Evolutionary conservation across 2,113 vertebrate species (phyloP), one percentile per base, ranked within the genome.

Genomic region (Elgaria multicarinata): DNA sequence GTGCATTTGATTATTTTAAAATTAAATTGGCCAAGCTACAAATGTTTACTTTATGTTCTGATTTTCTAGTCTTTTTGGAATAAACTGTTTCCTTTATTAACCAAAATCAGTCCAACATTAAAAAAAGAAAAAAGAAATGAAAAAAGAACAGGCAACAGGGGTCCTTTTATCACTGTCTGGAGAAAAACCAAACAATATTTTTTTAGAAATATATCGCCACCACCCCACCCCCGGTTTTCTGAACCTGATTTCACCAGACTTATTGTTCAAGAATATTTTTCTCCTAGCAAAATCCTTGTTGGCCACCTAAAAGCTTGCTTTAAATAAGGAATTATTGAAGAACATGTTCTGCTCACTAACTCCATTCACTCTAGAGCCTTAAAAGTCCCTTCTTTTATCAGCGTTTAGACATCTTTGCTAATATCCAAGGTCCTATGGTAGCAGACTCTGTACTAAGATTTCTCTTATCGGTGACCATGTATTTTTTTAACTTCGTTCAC

Each of bases 401-500:
- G 50, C 67, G 0, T 0, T 3, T 0, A 92, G 82, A 87, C 74
- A 28, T 58, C 72, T 88, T 46, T 6, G 58, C 86, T 82, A 79
- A 66, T 3, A 86, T 77, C 85, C 88, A 84, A 16, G 74, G 82
- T 58, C 26, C 85, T 16, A 14, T 50, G 42, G 58, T n/a, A 50
- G 39, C 50, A 3, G 2, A n/a, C 90, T 74, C 13, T 80, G 77
- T 16, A 42, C n/a, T 67, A 9, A 74, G 46, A 53, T 91, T 94
- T 92, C 16, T 91, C 87, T 0, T 76, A 86, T 86, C n/a, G n/a
- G 85, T 93, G 90, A 83, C 71, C 75, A 84, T 79, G 18, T 14
- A 86, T 90, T 86, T 84, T 50, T 42, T 46, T 13, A 77, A 14
- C 18, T 2, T 74, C 90, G 89, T 94, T 95, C 94, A 90, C 91